phyloP scores from a whole-genome alignment of 1,140 invertebrate genomes.

The Hypsibius dujardini region DNA sequence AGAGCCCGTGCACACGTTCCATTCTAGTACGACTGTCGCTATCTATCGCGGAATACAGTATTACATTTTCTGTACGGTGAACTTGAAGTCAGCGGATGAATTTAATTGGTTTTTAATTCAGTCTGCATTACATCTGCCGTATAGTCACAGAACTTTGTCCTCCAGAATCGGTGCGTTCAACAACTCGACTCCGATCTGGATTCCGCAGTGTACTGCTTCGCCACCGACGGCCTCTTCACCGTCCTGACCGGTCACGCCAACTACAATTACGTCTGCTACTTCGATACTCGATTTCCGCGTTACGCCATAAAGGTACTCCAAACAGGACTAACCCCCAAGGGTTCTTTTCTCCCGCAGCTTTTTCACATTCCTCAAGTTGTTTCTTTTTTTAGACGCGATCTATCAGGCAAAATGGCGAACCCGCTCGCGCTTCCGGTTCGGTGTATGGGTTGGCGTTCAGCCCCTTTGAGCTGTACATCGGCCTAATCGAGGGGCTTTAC shows the following conservation, averaged over 20 bases:
- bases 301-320: background rate
- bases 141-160: too few relatives aligned
- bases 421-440: background rate
- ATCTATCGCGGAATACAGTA: too few relatives aligned
- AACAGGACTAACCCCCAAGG: too few relatives aligned
- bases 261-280: background rate
- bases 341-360: background rate
- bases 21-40: too few relatives aligned
- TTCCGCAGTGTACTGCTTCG: slow-evolving; percentile 11
- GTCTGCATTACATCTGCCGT: too few relatives aligned
- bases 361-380: background rate
- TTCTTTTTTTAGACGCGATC: slow-evolving; percentile 2
- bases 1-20: too few relatives aligned
- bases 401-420: background rate
- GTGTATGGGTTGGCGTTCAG: background rate
- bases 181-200: slow-evolving; percentile 11
- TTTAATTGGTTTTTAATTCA: too few relatives aligned
- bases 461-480: slow-evolving; percentile 15
- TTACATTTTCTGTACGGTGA: too few relatives aligned
- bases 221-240: background rate
- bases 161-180: background rate
- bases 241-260: slow-evolving; percentile 7
- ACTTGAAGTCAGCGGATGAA: too few relatives aligned
- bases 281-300: background rate
- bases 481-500: background rate